Base-by-base conservation (phyloP, 2,113 vertebrate species). In the Scytalopus superciliaris region DNA sequence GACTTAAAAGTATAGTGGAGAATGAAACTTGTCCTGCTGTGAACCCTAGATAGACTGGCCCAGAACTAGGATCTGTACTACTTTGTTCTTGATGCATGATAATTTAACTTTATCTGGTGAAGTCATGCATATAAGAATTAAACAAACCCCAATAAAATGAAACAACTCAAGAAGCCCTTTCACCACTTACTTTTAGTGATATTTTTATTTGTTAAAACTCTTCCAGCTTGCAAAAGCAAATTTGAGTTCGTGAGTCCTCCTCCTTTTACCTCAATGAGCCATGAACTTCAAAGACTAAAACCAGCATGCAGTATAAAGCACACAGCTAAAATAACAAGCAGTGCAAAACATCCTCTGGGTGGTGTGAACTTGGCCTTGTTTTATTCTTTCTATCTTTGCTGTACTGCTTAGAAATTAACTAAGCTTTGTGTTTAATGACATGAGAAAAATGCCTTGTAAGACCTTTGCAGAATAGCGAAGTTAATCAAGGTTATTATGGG, bases 401-500 rank as follows among this genome's bases (percentile, higher is more conserved):
- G 8, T 78, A n/a, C 44, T 84, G 59, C 74, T 93, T 86, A 49
- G 76, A 92, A 94, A 93, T 94, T 84, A 94, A 84, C 68, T 68
- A 27, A 94, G 79, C 68, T 84, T 86, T 90, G 60, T 31, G 27
- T 90, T 93, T 90, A 96, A 94, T 86, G 85, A 75, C 50, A 63
- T 59, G 42, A 74, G 85, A 80, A 90, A 89, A 94, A 83, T 76
- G 78, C 33, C 0, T 50, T 12, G 3, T 70, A 77, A 92, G 89
- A 85, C 69, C 50, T 93, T 84, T 69, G 39, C 74, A 50, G 40
- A 72, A 5, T 18, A 53, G 69, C 75, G 60, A 23, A 59, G 39
- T 80, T 84, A 74, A 73, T 82, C 57, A 80, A 57, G 19, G 47
- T 77, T 90, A 72, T 81, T 90, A 44, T 28, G 73, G 83, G 63